Base-by-base conservation (phyloP, 2,888 invertebrate species). In the Phengaris arion region DNA sequence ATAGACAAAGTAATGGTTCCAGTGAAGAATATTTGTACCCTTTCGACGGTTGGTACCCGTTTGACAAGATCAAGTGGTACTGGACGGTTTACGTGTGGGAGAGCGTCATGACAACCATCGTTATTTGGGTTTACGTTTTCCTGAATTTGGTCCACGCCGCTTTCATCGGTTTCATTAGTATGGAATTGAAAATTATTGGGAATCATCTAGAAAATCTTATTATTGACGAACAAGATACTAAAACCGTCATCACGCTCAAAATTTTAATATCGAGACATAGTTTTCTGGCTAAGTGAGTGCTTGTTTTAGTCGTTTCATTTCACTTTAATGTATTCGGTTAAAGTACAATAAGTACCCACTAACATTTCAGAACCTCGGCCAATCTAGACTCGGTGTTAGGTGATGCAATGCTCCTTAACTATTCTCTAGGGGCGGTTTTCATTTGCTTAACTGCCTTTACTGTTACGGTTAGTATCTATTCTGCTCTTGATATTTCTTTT, bases 11-110 rank as follows among this genome's bases (percentile, higher is more conserved):
- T 15, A 74, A 86, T 64, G 84, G 83, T 2, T 57, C 64, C 8
- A 77, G 68, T 48, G 81, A 84, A 64, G 85, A 87, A 54, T 78
- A 86, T 79, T 81, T 90, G 8, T 91, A 88, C 75, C 92, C 92
- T 0, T 88, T 88, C 64, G 90, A 91, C 77, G 91, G 89, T 7
- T 91, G 91, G 91, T 92, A 92, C 77, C 92, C 92, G 12, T 92
- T 92, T 75, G 87, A 91, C 77, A 91, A 90, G 81, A 81, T 86
- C 0, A 82, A 86, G 77, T 91, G 87, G 88, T 92, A 89, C 79
- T 85, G 85, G 64, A 77, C 80, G n/a, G 86, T 82, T 2, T 92
- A 92, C 52, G 69, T 85, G 5, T 91, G 91, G 90, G 92, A 93
- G 79, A 83, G 87, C 75, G 81, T 85, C 2, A 89, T 89, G 86